Evolutionary conservation across 2,113 vertebrate species (phyloP).

Genomic region (Anarrhichthys ocellatus): DNA sequence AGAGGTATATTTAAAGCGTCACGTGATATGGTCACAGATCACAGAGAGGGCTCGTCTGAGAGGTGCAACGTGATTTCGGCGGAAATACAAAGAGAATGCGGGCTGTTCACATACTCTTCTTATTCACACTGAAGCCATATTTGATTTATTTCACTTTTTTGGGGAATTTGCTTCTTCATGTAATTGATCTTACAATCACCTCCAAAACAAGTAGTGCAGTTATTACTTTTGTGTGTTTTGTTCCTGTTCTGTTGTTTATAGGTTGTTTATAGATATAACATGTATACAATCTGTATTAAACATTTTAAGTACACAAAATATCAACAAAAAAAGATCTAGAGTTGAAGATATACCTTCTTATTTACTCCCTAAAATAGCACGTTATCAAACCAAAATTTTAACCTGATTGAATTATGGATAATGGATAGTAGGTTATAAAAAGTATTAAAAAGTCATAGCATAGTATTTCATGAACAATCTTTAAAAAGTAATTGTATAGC

Average conservation of each 20-base stretch:
- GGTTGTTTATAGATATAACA: background rate
- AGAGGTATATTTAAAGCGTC: constrained; percentile 50
- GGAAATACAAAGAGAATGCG: constrained; percentile 7
- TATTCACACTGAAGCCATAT: constrained; percentile 6
- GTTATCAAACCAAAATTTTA: no score
- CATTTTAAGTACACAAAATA: no score
- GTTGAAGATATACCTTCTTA: no score
- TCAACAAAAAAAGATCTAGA: no score
- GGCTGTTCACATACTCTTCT: background rate
- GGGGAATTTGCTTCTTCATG: background rate
- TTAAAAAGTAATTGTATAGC: no score
- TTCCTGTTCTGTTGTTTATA: no score
- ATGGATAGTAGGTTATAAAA: no score
- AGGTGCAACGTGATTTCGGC: constrained; percentile 12
- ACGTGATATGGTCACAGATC: constrained; percentile 39
- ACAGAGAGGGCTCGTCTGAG: constrained; percentile 1
- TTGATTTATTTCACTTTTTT: background rate
- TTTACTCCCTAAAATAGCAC: no score
- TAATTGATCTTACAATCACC: background rate
- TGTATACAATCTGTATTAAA: no score
- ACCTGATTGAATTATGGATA: no score
- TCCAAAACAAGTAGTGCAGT: background rate
- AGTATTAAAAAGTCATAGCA: no score
- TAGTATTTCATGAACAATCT: no score
- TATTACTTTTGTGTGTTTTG: background rate